Evolutionary conservation across 2,797 vertebrate species (phyloP).

Genomic region (Sebastes umbrosus): DNA sequence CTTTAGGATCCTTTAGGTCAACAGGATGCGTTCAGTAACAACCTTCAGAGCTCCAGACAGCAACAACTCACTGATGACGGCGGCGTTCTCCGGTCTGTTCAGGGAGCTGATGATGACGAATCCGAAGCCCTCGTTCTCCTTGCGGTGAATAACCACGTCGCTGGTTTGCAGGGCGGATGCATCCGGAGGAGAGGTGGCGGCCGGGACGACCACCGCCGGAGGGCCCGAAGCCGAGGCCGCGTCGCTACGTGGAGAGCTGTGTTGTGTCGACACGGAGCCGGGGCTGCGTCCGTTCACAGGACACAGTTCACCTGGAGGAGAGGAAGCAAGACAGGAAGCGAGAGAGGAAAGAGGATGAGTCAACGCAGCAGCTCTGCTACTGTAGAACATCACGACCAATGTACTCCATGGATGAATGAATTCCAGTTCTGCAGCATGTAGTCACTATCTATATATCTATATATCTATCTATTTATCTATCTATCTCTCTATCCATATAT

Average conservation of each 20-base stretch:
- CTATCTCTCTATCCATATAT: no score
- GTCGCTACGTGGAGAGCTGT: conserved; percentile 95
- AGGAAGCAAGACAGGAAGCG: conserved; percentile 9
- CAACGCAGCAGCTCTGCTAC: not conserved
- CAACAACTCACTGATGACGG: conserved; percentile 91
- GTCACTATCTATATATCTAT: no score
- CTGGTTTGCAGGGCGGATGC: conserved; percentile 89
- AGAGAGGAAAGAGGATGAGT: not conserved
- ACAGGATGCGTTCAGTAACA: not conserved
- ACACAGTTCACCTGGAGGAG: conserved; percentile 88
- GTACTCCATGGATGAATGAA: not conserved
- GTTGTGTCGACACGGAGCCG: conserved; percentile 93
- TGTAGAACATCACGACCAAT: not conserved
- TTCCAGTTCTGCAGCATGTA: not conserved
- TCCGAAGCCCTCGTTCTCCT: conserved; percentile 97
- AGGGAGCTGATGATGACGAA: conserved; percentile 99
- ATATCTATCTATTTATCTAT: no score
- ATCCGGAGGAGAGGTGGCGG: conserved; percentile 83
- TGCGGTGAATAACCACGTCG: conserved; percentile 96
- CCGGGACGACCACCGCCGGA: conserved; percentile 76
- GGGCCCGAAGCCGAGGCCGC: conserved; percentile 84
- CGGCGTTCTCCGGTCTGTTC: conserved; percentile 93
- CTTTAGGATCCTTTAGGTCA: not conserved
- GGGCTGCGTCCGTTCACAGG: conserved; percentile 95
- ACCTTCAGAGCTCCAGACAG: not conserved